A percentile compares a stretch with the other conserved stretches of the same genome.
phyloP scores from a whole-genome alignment of 2,113 vertebrate genomes.

The Tachysurus vachellii region DNA sequence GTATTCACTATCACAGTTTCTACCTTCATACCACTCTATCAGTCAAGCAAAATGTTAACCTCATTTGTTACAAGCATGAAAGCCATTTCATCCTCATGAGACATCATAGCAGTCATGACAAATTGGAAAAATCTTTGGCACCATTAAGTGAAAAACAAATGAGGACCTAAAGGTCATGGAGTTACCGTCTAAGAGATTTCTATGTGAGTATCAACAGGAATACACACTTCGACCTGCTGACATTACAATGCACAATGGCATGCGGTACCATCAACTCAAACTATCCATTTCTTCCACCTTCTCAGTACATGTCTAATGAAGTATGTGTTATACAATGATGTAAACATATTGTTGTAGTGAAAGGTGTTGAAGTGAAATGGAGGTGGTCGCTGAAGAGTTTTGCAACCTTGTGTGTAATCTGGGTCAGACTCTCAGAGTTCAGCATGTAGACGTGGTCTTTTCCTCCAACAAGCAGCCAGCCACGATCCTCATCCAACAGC shows the following conservation, averaged over 20 bases:
- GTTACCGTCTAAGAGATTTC: not conserved
- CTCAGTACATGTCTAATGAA: not conserved
- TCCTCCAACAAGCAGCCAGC: constrained; percentile 81
- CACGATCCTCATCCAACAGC: constrained; percentile 81
- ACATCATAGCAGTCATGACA: constrained; percentile 1
- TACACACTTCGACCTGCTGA: not conserved
- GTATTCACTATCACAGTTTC: constrained; percentile 26
- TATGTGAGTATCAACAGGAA: not conserved
- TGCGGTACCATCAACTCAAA: not conserved
- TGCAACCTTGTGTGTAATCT: constrained; percentile 72
- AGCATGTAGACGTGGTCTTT: constrained; percentile 82
- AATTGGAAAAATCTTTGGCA: constrained; percentile 8
- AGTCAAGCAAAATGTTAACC: not conserved
- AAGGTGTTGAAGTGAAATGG: not conserved
- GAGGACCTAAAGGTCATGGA: not conserved
- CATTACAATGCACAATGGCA: not conserved
- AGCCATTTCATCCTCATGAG: constrained; percentile 3
- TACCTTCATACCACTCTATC: not conserved
- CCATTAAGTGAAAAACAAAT: constrained; percentile 9
- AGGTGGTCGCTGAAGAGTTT: not conserved
- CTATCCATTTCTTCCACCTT: not conserved
- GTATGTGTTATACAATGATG: not conserved
- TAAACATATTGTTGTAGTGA: not conserved
- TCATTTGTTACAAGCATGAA: constrained; percentile 15
- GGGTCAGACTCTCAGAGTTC: constrained; percentile 70